Conservation (phyloP, 35 echinoderm and acorn worm species). For the Eucidaris tribuloides region DNA sequence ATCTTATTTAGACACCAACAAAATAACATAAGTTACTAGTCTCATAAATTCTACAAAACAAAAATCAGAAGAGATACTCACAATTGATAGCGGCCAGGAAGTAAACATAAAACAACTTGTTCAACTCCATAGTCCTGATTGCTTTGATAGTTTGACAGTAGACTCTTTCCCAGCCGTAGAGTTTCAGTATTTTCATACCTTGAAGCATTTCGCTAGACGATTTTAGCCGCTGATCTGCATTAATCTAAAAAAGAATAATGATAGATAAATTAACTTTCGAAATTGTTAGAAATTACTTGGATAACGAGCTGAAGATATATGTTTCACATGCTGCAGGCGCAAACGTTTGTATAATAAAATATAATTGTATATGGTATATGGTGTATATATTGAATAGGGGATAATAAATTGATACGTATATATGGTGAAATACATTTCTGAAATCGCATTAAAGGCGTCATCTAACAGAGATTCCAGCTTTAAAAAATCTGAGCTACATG, state of each 20-base stretch:
- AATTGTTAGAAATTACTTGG: background rate
- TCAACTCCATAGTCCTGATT: slow-evolving; percentile 26
- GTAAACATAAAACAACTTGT: background rate
- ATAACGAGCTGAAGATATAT: too few relatives aligned
- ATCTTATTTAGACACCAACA: background rate
- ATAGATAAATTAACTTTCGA: background rate
- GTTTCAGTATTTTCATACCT: slow-evolving; percentile 34
- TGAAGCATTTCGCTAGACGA: slow-evolving; percentile 40
- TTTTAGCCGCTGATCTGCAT: slow-evolving; percentile 26
- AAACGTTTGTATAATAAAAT: too few relatives aligned
- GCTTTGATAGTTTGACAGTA: slow-evolving; percentile 23
- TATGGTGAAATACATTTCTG: too few relatives aligned
- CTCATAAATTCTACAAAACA: background rate
- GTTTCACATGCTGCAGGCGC: too few relatives aligned
- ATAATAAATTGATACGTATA: too few relatives aligned
- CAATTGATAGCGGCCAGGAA: slow-evolving; percentile 8
- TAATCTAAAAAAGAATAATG: background rate
- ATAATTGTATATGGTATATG: too few relatives aligned
- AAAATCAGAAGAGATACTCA: slow-evolving; percentile 1
- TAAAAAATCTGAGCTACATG: too few relatives aligned
- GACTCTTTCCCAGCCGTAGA: slow-evolving; percentile 36
- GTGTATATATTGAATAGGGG: too few relatives aligned
- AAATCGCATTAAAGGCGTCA: too few relatives aligned
- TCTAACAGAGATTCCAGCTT: too few relatives aligned
- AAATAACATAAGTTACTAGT: background rate